phyloP scores from a whole-genome alignment of 2,888 invertebrate genomes.

The Cephus spinipes region DNA sequence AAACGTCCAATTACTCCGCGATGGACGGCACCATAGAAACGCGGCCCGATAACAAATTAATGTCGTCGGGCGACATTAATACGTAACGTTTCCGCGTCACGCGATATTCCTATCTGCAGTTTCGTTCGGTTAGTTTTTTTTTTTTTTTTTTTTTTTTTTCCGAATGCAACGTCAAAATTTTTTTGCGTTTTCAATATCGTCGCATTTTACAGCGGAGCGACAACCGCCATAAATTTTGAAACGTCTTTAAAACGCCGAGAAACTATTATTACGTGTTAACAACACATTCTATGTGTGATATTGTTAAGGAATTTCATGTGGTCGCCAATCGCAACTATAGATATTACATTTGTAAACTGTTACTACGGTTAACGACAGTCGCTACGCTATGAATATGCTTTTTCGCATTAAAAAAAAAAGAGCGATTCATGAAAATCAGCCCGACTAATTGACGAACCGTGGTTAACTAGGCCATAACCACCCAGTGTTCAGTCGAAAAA shows the following conservation, averaged over 20 bases:
- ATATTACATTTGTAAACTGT: too few species aligned
- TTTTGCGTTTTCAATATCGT: neutral
- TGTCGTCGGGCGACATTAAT: neutral
- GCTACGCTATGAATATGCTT: too few species aligned
- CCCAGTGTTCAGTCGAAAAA: neutral
- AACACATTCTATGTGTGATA: neutral
- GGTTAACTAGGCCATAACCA: neutral
- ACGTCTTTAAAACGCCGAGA: neutral
- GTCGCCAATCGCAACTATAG: too few species aligned
- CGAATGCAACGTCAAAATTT: too few species aligned
- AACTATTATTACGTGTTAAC: too few species aligned
- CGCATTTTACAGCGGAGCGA: neutral
- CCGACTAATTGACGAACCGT: neutral
- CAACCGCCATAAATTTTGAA: neutral
- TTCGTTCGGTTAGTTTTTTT: neutral
- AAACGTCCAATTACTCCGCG: slow-evolving; percentile 2
- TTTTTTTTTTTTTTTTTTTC: too few species aligned
- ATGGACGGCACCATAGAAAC: neutral
- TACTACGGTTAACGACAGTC: too few species aligned
- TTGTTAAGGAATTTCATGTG: neutral
- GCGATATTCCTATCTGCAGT: neutral
- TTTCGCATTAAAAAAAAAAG: too few species aligned
- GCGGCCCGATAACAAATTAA: slow-evolving; percentile 1
- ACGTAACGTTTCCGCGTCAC: neutral
- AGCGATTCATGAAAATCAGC: neutral